Evolutionary conservation across 2,113 vertebrate genomes (phyloP).

Genomic region (Albula glossodonta): DNA sequence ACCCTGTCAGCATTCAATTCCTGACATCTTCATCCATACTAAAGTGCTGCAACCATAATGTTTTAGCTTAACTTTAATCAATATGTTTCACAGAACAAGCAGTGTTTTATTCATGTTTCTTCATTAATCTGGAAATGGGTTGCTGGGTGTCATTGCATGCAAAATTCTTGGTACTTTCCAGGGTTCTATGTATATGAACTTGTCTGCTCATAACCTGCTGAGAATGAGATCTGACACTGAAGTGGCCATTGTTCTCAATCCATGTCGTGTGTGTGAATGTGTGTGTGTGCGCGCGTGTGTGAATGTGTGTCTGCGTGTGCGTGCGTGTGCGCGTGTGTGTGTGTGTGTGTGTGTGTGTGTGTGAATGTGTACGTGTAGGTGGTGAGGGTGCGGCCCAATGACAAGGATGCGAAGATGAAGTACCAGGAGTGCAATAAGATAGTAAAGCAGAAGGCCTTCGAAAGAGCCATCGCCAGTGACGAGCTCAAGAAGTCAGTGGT

Average conservation of each 20-base stretch:
- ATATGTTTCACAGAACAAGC: background rate
- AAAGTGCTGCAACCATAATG: too few species aligned
- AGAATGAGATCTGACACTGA: background rate
- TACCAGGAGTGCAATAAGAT: slow-evolving; percentile 93
- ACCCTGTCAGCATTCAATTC: too few species aligned
- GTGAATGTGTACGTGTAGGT: slow-evolving; percentile 65
- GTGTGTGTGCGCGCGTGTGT: slow-evolving; percentile 7
- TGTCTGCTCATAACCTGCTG: background rate
- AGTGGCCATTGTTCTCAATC: background rate
- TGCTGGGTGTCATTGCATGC: background rate
- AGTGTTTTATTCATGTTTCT: background rate
- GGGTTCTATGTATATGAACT: background rate
- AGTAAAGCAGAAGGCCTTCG: slow-evolving; percentile 92
- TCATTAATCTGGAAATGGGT: too few species aligned
- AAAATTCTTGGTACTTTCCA: slow-evolving; percentile 37
- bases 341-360: background rate
- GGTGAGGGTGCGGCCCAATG: slow-evolving; percentile 86
- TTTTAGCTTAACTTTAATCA: background rate
- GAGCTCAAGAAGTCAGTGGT: slow-evolving; percentile 87
- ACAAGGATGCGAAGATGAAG: slow-evolving; percentile 90
- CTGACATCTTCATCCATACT: too few species aligned
- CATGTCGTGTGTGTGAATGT: background rate
- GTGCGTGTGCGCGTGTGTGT: background rate
- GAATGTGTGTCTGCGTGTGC: slow-evolving; percentile 65
- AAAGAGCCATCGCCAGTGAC: slow-evolving; percentile 87